A percentile compares a stretch with the other conserved stretches of the same genome.
phyloP scores from a whole-genome alignment of 2,113 vertebrate genomes.

The Microtus richardsoni region DNA sequence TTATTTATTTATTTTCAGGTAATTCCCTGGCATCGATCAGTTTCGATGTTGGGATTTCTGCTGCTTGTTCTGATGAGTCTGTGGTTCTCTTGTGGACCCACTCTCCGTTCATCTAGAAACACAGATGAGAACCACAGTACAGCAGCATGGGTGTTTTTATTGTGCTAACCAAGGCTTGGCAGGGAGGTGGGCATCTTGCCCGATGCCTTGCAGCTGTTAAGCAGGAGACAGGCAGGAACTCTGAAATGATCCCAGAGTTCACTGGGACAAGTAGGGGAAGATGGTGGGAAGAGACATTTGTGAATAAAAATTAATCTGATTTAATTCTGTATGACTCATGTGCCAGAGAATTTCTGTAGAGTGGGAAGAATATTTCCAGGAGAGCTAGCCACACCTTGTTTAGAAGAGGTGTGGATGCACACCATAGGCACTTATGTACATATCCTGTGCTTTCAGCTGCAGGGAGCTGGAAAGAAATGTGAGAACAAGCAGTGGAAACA shows the following conservation, averaged over 20 bases:
- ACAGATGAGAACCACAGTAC: not conserved
- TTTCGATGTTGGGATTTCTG: not conserved
- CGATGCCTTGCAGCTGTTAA: not conserved
- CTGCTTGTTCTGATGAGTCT: not conserved
- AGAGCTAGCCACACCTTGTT: not conserved
- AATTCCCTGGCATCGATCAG: not conserved
- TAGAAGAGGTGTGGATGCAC: not conserved
- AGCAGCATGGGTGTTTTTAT: not conserved
- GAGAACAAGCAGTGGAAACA: not conserved
- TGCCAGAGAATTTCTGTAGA: rapidly evolving
- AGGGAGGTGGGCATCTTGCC: not conserved
- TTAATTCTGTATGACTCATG: rapidly evolving
- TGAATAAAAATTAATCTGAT: not conserved
- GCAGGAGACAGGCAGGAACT: not conserved
- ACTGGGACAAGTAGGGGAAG: not conserved
- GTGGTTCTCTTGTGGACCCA: not conserved
- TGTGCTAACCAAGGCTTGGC: not conserved
- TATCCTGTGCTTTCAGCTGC: not conserved
- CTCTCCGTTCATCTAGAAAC: not conserved
- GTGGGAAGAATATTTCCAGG: not conserved
- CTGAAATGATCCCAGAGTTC: not conserved
- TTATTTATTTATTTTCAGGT: not conserved
- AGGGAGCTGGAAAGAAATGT: not conserved
- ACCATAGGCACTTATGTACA: rapidly evolving
- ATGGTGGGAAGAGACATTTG: not conserved